Evolutionary conservation across 2,888 invertebrate genomes (phyloP), one percentile per base, ranked within the genome.

Genomic region (Cecidostiba fungosa): DNA sequence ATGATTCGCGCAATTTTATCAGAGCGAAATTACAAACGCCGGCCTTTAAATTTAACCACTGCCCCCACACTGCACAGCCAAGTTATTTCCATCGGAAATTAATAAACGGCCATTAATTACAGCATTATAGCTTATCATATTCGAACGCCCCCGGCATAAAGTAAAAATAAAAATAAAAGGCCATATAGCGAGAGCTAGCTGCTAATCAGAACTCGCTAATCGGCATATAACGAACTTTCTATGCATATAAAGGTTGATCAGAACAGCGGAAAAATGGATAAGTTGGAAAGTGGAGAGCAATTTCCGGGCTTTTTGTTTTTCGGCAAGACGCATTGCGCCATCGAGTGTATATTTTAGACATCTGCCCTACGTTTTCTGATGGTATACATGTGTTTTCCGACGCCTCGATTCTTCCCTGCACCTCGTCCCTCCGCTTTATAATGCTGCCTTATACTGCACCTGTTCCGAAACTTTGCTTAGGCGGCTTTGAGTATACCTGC

Each of bases 231-330:
- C n/a, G n/a, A 54, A 54, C 54, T 54, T 54, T 54, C n/a, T 54
- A 54, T 54, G n/a, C 16, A 19, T 19, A 54, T 19, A 6, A 19
- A 54, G 54, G 54, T 10, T 19, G 19, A 54, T 19, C 19, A 10
- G 54, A 54, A 19, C 54, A n/a, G 19, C 3, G 54, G 54, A 19
- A 54, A 54, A 54, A 54, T 6, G 6, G n/a, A 54, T 4, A 54
- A n/a, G 54, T n/a, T 54, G 54, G 54, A 54, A n/a, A 54, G 16
- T n/a, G 54, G 4, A 4, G 1, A 10, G 50, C n/a, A 54, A 54
- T 54, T 50, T 29, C 70, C 62, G 47, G 69, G 78, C 76, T 80
- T 84, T 80, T 43, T 77, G 70, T 81, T 74, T 77, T 70, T 80
- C 84, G 62, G 32, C 36, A 47, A 66, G 66, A 26, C 29, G 5